Percentiles rank a stretch among this genome's conserved stretches.
Conservation (phyloP, 2,113 vertebrate genomes). For the Anhinga anhinga region DNA sequence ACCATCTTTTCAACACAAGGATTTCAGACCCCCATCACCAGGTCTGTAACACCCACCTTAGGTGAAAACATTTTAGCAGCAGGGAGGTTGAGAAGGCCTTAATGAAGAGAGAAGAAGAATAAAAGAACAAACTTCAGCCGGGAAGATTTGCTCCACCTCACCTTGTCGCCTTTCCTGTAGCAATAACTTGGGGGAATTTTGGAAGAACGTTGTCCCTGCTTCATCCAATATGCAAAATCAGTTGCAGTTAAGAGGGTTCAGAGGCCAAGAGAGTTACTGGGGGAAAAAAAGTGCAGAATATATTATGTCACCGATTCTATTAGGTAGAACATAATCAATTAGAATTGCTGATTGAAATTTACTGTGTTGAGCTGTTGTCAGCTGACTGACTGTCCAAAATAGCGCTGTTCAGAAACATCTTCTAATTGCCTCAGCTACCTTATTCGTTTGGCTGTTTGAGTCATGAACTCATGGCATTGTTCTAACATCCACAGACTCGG, state of each 20-base stretch:
- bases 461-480: background rate
- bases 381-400: background rate
- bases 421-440: background rate
- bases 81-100: background rate
- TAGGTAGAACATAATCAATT: background rate
- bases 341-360: background rate
- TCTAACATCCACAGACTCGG: background rate
- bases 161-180: background rate
- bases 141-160: background rate
- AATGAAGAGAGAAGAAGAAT: background rate
- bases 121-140: background rate
- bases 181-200: background rate
- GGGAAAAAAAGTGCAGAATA: rapidly evolving
- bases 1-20: background rate
- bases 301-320: background rate
- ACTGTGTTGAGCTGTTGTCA: background rate
- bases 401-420: background rate
- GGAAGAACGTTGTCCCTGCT: background rate
- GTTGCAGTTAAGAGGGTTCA: background rate
- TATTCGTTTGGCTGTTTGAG: background rate
- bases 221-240: background rate
- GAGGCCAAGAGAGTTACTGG: background rate
- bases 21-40: background rate
- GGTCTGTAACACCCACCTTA: background rate
- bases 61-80: background rate